A percentile compares a stretch with the other conserved stretches of the same genome.
Conservation (phyloP, 2,888 invertebrate genomes). For the Drosophila neoperkinsi region DNA sequence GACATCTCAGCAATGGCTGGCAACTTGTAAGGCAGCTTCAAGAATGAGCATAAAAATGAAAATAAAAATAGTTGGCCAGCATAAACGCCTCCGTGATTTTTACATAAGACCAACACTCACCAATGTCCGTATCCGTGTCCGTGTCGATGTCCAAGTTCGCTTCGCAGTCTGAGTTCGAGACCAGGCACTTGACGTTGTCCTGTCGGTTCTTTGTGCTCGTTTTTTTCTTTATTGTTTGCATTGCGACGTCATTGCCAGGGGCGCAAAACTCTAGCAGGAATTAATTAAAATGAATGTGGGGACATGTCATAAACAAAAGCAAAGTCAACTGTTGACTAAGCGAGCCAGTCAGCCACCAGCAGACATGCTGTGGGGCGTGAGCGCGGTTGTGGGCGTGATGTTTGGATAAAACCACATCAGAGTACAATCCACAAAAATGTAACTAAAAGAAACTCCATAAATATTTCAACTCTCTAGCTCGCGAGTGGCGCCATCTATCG, state of each 20-base stretch:
- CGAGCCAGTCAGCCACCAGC: slow-evolving; percentile 44
- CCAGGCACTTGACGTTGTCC: slow-evolving; percentile 37
- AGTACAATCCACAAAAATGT: slow-evolving; percentile 70
- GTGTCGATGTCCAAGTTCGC: slow-evolving; percentile 12
- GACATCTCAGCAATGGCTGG: slow-evolving; percentile 53
- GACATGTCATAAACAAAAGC: slow-evolving; percentile 80
- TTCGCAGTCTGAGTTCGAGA: slow-evolving; percentile 24
- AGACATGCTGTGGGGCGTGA: slow-evolving; percentile 7
- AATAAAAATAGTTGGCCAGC: slow-evolving; percentile 79
- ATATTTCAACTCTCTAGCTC: slow-evolving; percentile 73
- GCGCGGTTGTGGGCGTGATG: slow-evolving; percentile 45
- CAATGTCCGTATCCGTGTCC: slow-evolving; percentile 17
- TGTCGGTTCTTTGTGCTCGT: slow-evolving; percentile 21
- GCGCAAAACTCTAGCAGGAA: slow-evolving; percentile 75
- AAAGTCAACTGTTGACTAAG: slow-evolving; percentile 79
- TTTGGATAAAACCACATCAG: slow-evolving; percentile 76
- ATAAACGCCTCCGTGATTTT: slow-evolving; percentile 80
- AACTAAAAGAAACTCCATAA: slow-evolving; percentile 78
- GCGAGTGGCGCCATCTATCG: slow-evolving; percentile 81
- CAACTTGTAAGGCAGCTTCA: slow-evolving; percentile 55
- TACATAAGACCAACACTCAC: slow-evolving; percentile 65
- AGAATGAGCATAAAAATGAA: slow-evolving; percentile 68
- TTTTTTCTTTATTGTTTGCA: slow-evolving; percentile 68
- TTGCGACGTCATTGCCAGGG: slow-evolving; percentile 77
- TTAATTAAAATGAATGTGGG: slow-evolving; percentile 81